phyloP scores from a whole-genome alignment of 2,888 invertebrate species.

The Archips crataeganus region DNA sequence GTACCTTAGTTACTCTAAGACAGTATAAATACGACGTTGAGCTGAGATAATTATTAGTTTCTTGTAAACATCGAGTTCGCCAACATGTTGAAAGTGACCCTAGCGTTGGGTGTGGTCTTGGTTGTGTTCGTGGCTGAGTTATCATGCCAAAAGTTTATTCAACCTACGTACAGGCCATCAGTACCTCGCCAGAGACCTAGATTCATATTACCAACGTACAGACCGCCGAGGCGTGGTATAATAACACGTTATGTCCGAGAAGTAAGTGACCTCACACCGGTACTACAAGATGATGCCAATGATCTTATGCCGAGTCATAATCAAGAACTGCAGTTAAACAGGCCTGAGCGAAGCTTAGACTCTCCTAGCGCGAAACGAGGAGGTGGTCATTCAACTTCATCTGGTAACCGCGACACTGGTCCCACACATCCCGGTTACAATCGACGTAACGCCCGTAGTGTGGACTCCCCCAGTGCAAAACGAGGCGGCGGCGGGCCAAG shows the following conservation, averaged over 20 bases:
- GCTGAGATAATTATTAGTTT: slow-evolving; percentile 9
- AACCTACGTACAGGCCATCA: slow-evolving; percentile 53
- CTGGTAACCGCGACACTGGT: slow-evolving; percentile 54
- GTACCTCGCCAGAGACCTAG: background rate
- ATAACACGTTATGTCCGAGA: slow-evolving; percentile 46
- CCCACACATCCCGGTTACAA: slow-evolving; percentile 62
- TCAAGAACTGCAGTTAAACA: slow-evolving; percentile 39
- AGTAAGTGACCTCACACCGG: slow-evolving; percentile 50
- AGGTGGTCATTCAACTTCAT: slow-evolving; percentile 52
- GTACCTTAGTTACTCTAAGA: slow-evolving; percentile 46
- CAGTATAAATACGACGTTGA: slow-evolving; percentile 43
- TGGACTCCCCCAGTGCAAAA: slow-evolving; percentile 39
- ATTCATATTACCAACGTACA: slow-evolving; percentile 52
- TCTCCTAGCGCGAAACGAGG: slow-evolving; percentile 55
- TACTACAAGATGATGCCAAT: slow-evolving; percentile 48
- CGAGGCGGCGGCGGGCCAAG: slow-evolving; percentile 23
- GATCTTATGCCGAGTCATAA: slow-evolving; percentile 46
- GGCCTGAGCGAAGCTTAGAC: slow-evolving; percentile 55
- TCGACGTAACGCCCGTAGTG: slow-evolving; percentile 54
- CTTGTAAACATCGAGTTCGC: slow-evolving; percentile 10
- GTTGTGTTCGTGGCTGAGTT: slow-evolving; percentile 49
- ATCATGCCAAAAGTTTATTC: slow-evolving; percentile 49
- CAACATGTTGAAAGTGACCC: slow-evolving; percentile 47
- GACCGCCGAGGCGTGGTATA: slow-evolving; percentile 44
- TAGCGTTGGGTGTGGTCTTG: slow-evolving; percentile 46